These are phyloP conservation scores for Cetoscarus ocellatus DNA, from an alignment of 2,797 vertebrate genomes.

Conservation along the genomic window DNA sequence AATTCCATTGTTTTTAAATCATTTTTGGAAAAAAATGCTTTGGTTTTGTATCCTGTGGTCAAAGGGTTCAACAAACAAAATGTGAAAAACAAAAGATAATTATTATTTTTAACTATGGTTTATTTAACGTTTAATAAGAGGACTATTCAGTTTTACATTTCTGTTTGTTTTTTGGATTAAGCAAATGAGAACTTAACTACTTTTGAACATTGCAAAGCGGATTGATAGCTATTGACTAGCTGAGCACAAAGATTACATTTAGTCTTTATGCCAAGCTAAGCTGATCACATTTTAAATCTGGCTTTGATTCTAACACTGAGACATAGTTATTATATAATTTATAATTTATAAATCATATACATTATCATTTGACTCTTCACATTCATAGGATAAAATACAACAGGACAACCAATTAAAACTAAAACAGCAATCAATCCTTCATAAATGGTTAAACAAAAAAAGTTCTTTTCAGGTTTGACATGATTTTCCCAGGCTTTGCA, in stretches of 20 bases:
- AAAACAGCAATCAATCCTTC: too few relatives aligned
- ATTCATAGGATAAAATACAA: not conserved
- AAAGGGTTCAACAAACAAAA: too few relatives aligned
- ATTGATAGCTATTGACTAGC: not conserved
- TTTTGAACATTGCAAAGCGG: not conserved
- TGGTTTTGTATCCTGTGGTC: too few relatives aligned
- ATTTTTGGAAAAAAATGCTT: too few relatives aligned
- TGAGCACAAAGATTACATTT: not conserved
- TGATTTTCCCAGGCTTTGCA: constrained; percentile 13
- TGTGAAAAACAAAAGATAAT: too few relatives aligned
- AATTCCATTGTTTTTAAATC: too few relatives aligned
- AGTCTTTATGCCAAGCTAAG: not conserved
- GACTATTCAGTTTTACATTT: not conserved
- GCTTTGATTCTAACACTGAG: not conserved
- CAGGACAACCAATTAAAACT: too few relatives aligned
- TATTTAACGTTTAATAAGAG: not conserved
- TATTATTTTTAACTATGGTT: too few relatives aligned
- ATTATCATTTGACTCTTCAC: not conserved
- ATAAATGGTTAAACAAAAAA: not conserved
- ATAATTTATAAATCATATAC: not conserved
- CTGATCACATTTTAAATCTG: not conserved
- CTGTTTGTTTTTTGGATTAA: not conserved
- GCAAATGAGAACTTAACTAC: not conserved
- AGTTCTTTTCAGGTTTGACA: not conserved
- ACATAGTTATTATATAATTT: not conserved